phyloP scores from a whole-genome alignment of 2,797 vertebrate genomes.

The Ctenopoma multispine region DNA sequence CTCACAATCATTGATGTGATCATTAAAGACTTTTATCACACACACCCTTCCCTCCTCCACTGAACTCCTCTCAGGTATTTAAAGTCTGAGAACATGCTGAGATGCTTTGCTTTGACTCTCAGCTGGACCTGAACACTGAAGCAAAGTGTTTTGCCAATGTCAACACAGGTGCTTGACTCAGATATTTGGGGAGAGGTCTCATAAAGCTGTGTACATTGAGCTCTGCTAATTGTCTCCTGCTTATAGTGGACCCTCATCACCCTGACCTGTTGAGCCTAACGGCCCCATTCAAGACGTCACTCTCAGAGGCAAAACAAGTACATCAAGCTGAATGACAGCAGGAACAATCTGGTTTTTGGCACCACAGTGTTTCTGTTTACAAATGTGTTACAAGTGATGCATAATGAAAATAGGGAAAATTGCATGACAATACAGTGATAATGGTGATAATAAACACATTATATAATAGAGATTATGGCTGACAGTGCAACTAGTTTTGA shows the following conservation, averaged over 20 bases:
- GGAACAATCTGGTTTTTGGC: neutral
- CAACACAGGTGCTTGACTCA: slow-evolving; percentile 78
- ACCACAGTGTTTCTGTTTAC: slow-evolving; percentile 8
- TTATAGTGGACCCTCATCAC: slow-evolving; percentile 71
- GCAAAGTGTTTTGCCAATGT: slow-evolving; percentile 70
- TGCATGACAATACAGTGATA: neutral
- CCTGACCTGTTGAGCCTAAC: slow-evolving; percentile 53
- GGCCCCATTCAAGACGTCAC: slow-evolving; percentile 61
- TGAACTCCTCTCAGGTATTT: slow-evolving; percentile 62
- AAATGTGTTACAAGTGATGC: neutral
- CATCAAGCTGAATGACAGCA: slow-evolving; percentile 47
- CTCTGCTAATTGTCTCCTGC: slow-evolving; percentile 71
- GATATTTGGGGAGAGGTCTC: slow-evolving; percentile 64
- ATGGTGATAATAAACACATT: slow-evolving; percentile 28
- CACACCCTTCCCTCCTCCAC: slow-evolving; percentile 6
- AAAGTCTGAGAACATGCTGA: slow-evolving; percentile 19
- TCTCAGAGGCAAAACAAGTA: slow-evolving; percentile 53
- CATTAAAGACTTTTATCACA: neutral
- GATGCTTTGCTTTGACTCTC: slow-evolving; percentile 65
- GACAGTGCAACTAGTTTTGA: slow-evolving; percentile 7
- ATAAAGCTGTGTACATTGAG: slow-evolving; percentile 66
- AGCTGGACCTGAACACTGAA: slow-evolving; percentile 58
- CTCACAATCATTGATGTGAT: slow-evolving; percentile 18
- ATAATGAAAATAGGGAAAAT: neutral
- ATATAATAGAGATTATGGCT: slow-evolving; percentile 25